These are phyloP conservation scores for Protobothrops mucrosquamatus DNA, from an alignment of 2,113 vertebrate species.

Conservation along the genomic window DNA sequence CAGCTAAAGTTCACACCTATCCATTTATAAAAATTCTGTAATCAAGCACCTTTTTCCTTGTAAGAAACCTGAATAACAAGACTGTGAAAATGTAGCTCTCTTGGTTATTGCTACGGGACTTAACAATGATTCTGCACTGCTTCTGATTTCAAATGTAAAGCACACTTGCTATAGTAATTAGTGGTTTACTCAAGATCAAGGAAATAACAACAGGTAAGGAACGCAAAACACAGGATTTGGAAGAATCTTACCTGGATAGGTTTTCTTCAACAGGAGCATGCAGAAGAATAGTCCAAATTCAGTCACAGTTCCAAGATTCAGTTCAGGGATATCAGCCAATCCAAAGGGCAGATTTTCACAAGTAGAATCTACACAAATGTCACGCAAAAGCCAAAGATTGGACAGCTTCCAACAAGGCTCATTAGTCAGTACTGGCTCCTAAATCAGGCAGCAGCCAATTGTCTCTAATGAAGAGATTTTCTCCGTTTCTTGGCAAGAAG, in stretches of 20 bases:
- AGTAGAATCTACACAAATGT: background rate
- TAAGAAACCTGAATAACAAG: background rate
- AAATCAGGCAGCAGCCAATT: background rate
- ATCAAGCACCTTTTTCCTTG: background rate
- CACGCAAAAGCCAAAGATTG: background rate
- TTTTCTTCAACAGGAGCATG: background rate
- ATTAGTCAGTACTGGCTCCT: background rate
- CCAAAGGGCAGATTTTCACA: background rate
- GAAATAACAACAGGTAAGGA: background rate
- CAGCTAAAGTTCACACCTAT: background rate
- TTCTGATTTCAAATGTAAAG: background rate
- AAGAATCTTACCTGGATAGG: background rate
- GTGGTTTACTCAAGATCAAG: background rate
- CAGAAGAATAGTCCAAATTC: background rate
- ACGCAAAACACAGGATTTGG: background rate
- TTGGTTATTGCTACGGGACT: background rate
- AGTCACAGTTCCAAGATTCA: background rate
- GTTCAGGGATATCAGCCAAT: background rate
- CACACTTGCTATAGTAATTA: background rate
- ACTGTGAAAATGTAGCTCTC: background rate
- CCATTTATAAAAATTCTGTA: background rate
- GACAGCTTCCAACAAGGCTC: background rate
- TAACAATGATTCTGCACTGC: background rate
- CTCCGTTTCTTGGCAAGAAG: background rate
- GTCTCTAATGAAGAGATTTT: background rate